Conservation (phyloP, 2,888 invertebrate genomes). For the Acanthoscelides obtectus region DNA sequence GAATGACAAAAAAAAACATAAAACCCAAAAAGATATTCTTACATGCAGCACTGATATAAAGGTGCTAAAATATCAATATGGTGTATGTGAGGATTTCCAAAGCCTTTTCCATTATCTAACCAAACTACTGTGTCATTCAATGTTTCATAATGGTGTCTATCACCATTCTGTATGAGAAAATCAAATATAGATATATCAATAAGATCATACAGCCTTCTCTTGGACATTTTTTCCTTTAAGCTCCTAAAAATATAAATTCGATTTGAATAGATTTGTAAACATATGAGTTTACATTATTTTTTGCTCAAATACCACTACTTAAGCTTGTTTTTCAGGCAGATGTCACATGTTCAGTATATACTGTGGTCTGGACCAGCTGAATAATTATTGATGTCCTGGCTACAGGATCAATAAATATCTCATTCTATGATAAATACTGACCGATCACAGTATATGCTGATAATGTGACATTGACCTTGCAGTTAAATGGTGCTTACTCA, state of each 20-base stretch:
- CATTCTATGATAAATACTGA: no score
- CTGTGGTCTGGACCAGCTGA: no score
- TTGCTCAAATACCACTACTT: no score
- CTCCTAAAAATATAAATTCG: slow-evolving; percentile 35
- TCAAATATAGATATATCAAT: slow-evolving; percentile 88
- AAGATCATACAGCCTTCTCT: slow-evolving; percentile 70
- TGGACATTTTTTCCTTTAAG: slow-evolving; percentile 52
- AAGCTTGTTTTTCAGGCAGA: no score
- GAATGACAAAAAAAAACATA: background rate
- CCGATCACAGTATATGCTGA: no score
- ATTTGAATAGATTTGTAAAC: no score
- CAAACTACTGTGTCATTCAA: slow-evolving; percentile 71
- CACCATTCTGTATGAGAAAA: slow-evolving; percentile 92
- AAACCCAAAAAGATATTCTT: slow-evolving; percentile 43
- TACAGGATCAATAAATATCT: no score
- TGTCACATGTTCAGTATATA: no score
- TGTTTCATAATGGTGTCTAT: slow-evolving; percentile 88
- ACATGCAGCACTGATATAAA: slow-evolving; percentile 91
- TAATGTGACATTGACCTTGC: no score
- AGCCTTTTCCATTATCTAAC: slow-evolving; percentile 88
- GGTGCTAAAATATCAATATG: slow-evolving; percentile 89
- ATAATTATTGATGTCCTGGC: no score
- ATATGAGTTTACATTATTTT: no score
- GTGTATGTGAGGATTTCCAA: slow-evolving; percentile 83
- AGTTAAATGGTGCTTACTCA: no score